Evolutionary conservation across 1,140 invertebrate species (phyloP).

Genomic region (Adoxophyes honmai): DNA sequence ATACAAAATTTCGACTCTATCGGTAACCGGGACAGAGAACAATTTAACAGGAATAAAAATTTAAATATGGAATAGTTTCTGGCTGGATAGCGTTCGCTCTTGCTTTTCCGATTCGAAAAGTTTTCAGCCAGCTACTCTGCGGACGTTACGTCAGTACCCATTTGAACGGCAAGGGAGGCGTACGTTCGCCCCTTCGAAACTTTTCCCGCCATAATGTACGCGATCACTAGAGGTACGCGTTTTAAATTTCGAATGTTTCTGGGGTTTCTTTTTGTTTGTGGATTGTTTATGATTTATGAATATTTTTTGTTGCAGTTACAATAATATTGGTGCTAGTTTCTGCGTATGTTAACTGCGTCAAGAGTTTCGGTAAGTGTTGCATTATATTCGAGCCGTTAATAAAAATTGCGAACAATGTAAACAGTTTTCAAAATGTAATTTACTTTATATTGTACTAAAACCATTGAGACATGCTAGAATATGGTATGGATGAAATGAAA

Average conservation of each 20-base stretch:
- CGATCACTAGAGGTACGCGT: constrained; percentile 5
- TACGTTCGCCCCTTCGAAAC: background rate
- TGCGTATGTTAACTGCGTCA: constrained; percentile 1
- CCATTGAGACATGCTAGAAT: background rate
- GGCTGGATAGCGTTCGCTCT: background rate
- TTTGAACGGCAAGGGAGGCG: background rate
- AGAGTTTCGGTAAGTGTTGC: constrained; percentile 4
- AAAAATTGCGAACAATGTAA: background rate
- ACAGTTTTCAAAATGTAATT: too few species aligned
- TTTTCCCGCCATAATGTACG: constrained; percentile 12
- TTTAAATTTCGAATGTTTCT: background rate
- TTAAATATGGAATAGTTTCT: too few species aligned
- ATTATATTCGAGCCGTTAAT: background rate
- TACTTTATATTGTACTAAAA: too few species aligned
- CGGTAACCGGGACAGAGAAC: too few species aligned
- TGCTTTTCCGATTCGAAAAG: background rate
- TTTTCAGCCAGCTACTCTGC: background rate
- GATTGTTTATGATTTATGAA: background rate
- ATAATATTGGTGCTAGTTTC: constrained; percentile 4
- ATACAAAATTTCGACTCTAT: too few species aligned
- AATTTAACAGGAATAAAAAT: too few species aligned
- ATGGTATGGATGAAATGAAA: too few species aligned
- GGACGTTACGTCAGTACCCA: background rate
- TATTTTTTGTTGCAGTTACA: background rate
- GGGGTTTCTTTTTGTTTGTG: background rate